Evolutionary conservation across 1,140 invertebrate genomes (phyloP), one percentile per base, ranked within the genome.

Genomic region (Coptotermes formosanus): DNA sequence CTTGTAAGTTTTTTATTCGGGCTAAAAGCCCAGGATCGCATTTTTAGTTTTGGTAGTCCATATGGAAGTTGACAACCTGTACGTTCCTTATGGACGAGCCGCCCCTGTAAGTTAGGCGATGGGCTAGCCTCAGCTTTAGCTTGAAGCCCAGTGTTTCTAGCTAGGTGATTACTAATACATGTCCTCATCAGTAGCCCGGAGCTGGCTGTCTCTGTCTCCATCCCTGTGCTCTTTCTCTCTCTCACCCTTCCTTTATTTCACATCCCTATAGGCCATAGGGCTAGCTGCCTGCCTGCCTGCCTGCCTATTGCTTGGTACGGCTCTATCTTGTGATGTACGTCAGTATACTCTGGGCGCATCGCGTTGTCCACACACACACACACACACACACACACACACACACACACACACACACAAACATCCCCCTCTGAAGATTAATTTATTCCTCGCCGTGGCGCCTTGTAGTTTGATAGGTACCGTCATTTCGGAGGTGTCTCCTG

Each of bases 151-250:
- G 64, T 75, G 64, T 75, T 75, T 30, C 64, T 75, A 75, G 64
- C 64, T 25, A 75, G 64, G 64, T 75, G 64, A 75, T 75, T 75
- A 75, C 64, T 75, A 75, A 75, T 75, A 75, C 64, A 75, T 75
- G 64, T 75, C 64, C 64, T 75, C 64, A 75, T 75, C 64, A 75
- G 64, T 75, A 30, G 64, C 64, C 64, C 64, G 64, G 25, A 75
- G 64, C 64, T n/a, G n/a, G n/a, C 25, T 25, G n/a, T 64, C 59
- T 55, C 52, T 55, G n/a, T 75, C 64, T 75, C 64, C n/a, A 19
- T 55, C 52, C 52, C 14, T 21, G 14, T 55, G 52, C 52, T 55
- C n/a, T 75, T n/a, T 75, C 64, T 75, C 25, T 75, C 64, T 75
- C 25, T 75, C 64, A n/a, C 25, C n/a, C 64, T 25, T 75, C 64